Percentiles rank a stretch among this genome's conserved stretches.
Evolutionary conservation across 2,797 vertebrate species (phyloP).

Genomic region (Bryconaethiops microstoma): DNA sequence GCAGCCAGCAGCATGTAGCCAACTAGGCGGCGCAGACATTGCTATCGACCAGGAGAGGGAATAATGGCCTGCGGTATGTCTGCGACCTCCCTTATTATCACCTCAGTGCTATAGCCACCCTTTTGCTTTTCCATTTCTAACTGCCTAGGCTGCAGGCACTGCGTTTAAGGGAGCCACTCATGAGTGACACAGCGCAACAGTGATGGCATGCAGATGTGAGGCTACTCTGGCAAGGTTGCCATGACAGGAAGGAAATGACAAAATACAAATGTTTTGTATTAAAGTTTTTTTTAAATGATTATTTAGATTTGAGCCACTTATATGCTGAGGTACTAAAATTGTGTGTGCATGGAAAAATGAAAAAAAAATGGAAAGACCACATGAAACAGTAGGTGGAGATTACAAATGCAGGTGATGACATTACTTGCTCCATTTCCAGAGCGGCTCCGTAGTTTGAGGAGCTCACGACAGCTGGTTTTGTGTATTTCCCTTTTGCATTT

Average conservation of each 20-base stretch:
- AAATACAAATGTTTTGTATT: too few species aligned
- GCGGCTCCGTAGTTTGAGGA: too few species aligned
- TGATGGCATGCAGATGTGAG: constrained; percentile 9
- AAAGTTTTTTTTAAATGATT: too few species aligned
- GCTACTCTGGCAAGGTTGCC: neutral
- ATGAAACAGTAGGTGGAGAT: too few species aligned
- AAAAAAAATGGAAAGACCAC: too few species aligned
- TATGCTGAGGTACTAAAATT: too few species aligned
- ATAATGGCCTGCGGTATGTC: constrained; percentile 34
- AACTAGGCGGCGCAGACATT: constrained; percentile 42
- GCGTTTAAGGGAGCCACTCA: constrained; percentile 25
- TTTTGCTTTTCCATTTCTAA: constrained; percentile 29
- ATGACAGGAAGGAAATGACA: neutral
- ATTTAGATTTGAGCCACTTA: too few species aligned
- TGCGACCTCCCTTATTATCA: constrained; percentile 40
- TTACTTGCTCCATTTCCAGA: too few species aligned
- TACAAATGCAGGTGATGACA: too few species aligned
- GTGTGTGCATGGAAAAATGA: too few species aligned
- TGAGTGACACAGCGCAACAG: constrained; percentile 17
- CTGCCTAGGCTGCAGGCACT: constrained; percentile 5
- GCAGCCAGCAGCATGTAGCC: constrained; percentile 28
- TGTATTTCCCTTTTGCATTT: too few species aligned
- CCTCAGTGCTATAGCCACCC: constrained; percentile 10
- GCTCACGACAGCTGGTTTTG: too few species aligned
- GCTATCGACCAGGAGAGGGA: constrained; percentile 39